Evolutionary conservation across 2,888 invertebrate species (phyloP).

Genomic region (Hydraecia micacea): DNA sequence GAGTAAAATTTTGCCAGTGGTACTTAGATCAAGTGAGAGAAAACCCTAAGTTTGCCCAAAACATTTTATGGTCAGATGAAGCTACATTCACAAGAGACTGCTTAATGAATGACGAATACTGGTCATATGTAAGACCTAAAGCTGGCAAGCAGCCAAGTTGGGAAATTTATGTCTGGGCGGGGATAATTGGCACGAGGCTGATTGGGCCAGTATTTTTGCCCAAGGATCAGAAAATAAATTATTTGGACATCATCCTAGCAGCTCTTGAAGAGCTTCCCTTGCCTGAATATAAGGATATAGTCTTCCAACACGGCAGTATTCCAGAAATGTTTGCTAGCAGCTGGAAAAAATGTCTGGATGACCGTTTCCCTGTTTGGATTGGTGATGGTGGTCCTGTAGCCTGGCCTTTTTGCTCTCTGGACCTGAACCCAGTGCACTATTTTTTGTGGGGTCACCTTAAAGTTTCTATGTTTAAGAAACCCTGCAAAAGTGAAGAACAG

Average conservation of each 20-base stretch:
- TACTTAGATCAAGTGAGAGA: constrained; percentile 15
- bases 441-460: constrained; percentile 33
- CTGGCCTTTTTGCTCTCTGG: constrained; percentile 18
- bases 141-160: not conserved
- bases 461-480: not conserved
- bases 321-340: not conserved
- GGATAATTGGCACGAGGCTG: constrained; percentile 14
- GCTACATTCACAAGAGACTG: constrained; percentile 17
- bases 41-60: constrained; percentile 7
- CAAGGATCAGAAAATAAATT: not conserved
- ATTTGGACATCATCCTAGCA: constrained; percentile 20
- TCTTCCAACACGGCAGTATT: constrained; percentile 23
- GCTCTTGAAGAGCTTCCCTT: constrained; percentile 10
- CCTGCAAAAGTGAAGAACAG: constrained; percentile 17
- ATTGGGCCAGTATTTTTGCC: constrained; percentile 41
- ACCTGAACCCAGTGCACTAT: constrained; percentile 19
- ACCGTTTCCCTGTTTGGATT: constrained; percentile 29
- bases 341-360: constrained; percentile 20
- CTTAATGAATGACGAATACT: constrained; percentile 10
- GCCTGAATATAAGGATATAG: constrained; percentile 3
- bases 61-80: constrained; percentile 32
- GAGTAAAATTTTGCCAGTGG: constrained; percentile 33
- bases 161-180: constrained; percentile 25
- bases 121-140: constrained; percentile 16
- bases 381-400: constrained; percentile 6